Evolutionary conservation across 2,888 invertebrate genomes (phyloP).

Genomic region (Drosophila infuscata): DNA sequence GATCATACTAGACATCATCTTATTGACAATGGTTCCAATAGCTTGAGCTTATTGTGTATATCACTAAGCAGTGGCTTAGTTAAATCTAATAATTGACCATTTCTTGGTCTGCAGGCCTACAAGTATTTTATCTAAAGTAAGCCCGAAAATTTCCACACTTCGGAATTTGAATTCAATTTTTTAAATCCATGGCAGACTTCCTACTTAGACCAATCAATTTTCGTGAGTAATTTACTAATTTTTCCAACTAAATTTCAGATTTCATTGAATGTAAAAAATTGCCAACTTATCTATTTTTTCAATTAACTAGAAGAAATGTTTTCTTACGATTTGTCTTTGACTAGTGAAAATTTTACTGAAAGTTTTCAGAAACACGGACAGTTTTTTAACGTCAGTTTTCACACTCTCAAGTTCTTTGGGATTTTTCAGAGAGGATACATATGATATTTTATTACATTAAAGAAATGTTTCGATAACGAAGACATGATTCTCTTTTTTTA

Average conservation of each 20-base stretch:
- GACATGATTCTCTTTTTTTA: not conserved
- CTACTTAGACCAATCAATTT: no score
- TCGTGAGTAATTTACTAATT: no score
- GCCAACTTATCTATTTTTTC: not conserved
- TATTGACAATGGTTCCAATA: not conserved
- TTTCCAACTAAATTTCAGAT: not conserved
- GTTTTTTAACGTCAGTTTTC: not conserved
- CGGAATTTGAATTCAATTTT: no score
- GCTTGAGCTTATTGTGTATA: not conserved
- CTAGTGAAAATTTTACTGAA: not conserved
- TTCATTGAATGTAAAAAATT: not conserved
- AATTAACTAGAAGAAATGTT: no score
- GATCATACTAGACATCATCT: not conserved
- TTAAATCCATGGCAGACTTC: no score
- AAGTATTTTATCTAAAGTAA: no score
- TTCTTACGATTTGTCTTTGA: not conserved
- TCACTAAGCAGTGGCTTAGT: no score
- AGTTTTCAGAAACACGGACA: not conserved
- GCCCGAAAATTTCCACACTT: no score
- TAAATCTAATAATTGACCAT: no score
- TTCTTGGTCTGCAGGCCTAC: no score
- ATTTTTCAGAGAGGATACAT: no score
- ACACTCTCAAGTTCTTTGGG: not conserved
- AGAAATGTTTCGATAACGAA: not conserved
- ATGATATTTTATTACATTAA: not conserved